Base-by-base conservation (phyloP, 2,113 vertebrate genomes). In the Istiophorus platypterus region DNA sequence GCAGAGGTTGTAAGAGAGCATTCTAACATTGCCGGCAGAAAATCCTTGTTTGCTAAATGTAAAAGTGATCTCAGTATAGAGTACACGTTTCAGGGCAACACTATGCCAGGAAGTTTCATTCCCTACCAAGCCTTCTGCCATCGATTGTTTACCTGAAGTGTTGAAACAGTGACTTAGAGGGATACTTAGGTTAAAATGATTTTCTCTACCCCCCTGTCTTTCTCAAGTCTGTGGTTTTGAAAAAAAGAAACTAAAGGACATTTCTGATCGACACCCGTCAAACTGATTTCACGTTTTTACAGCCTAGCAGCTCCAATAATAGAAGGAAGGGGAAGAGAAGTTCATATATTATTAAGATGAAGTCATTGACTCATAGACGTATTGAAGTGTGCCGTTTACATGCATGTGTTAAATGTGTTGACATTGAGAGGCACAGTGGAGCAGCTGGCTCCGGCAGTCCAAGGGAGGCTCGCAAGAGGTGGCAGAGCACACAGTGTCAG, bases 381-480 rank as follows among this genome's bases (percentile, higher is more conserved):
- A 87, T 80, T 88, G 59, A 85, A 92, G 91, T 89, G 89, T 92
- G 88, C 67, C 5, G 90, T 92, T 90, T 89, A 92, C 87, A 83
- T 86, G 84, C 80, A 73, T 84, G 89, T 89, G 84, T 89, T 91
- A 88, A 89, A 89, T 81, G 84, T 86, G 90, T 88, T 87, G 86
- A 90, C 31, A 69, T 83, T 75, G 84, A 81, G 87, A 85, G 85
- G 90, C 76, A 75, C 81, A 82, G 88, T 81, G 87, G 85, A 91
- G 89, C 91, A 90, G 89, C 88, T 92, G 91, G 89, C 91, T 72
- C 45, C 61, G n/a, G 84, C 75, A 54, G 79, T 84, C 81, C 91
- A 86, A 88, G 59, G 64, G 91, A 89, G 87, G 85, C 77, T 86
- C 63, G 74, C 58, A 11, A 78, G 84, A 84, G 87, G 80, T 84